Evolutionary conservation across 2,888 invertebrate species (phyloP).

Genomic region (Axea sp.): DNA sequence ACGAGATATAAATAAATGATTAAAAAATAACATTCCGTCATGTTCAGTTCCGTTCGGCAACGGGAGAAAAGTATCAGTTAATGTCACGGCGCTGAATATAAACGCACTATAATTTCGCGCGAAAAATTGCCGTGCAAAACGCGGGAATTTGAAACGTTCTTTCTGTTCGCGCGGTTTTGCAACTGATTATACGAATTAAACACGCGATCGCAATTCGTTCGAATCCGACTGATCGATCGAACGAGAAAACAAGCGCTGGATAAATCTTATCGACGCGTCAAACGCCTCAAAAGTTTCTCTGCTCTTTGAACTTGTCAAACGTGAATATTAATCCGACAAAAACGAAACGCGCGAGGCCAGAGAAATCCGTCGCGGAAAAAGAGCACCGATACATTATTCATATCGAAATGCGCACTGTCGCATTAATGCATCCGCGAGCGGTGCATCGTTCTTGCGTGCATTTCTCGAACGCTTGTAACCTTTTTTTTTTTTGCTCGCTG

Average conservation of each 20-base stretch:
- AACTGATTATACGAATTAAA: conserved; percentile 5
- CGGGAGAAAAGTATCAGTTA: conserved; percentile 17
- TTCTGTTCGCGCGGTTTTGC: background rate
- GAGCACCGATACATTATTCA: conserved; percentile 12
- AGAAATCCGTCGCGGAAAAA: conserved; percentile 15
- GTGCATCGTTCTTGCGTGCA: background rate
- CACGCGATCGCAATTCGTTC: background rate
- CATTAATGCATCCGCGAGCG: background rate
- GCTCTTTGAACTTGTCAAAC: conserved; percentile 8
- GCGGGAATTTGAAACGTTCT: background rate
- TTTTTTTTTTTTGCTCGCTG: no score
- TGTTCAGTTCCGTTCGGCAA: conserved; percentile 22
- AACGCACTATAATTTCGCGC: conserved; percentile 11
- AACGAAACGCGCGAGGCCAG: background rate
- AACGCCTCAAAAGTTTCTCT: conserved; percentile 23
- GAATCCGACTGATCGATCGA: background rate
- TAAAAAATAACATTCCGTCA: conserved; percentile 38
- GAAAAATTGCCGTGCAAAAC: conserved; percentile 4
- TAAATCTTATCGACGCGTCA: no score
- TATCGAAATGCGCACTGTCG: conserved; percentile 5
- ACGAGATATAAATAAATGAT: conserved; percentile 39
- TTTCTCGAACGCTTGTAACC: background rate
- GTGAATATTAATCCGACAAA: conserved; percentile 9
- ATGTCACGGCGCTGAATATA: conserved; percentile 1
- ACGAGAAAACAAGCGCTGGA: background rate